Base-by-base conservation (phyloP, 2,113 vertebrate species). In the Cettia cetti region DNA sequence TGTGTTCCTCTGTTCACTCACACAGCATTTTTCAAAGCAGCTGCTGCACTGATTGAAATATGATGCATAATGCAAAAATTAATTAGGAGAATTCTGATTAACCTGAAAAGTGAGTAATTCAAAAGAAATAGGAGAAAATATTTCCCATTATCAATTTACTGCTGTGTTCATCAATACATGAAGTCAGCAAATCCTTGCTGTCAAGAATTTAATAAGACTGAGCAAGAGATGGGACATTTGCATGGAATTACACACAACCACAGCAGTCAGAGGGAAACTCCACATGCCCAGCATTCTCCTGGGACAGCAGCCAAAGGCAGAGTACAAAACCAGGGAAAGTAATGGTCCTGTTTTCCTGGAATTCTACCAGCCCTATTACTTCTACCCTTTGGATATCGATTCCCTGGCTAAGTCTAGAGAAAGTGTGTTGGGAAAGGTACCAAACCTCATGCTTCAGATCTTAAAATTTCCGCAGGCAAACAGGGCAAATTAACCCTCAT, bases 121-220 rank as follows among this genome's bases (percentile, higher is more conserved):
- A 80, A 94, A 93, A 82, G 82, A 53, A 64, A 56, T 39, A 76
- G 75, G 91, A 94, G 65, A 59, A 89, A 87, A 75, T 56, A 87
- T 71, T 93, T 66, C 69, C 56, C 65, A 11, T 39, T 44, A 94
- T 50, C 65, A 68, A 72, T 85, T 68, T 78, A 31, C 78, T 44
- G 65, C 13, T 35, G 49, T 0, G 2, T 49, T 63, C 74, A 39
- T 64, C 92, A 84, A 68, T 23, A 82, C 4, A 13, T 17, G 7
- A 90, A 92, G 81, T 84, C 92, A 96, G 90, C 74, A 76, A 64
- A 69, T 66, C 59, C 68, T 8, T 65, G 27, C 76, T 91, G 82
- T 89, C 72, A 79, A 64, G 57, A 56, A 60, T 91, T 82, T 71
- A 71, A 60, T 53, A 31, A 75, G 45, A 31, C 54, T 47, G 88